phyloP scores from a whole-genome alignment of 2,113 vertebrate genomes.

The Prolemur simus region DNA sequence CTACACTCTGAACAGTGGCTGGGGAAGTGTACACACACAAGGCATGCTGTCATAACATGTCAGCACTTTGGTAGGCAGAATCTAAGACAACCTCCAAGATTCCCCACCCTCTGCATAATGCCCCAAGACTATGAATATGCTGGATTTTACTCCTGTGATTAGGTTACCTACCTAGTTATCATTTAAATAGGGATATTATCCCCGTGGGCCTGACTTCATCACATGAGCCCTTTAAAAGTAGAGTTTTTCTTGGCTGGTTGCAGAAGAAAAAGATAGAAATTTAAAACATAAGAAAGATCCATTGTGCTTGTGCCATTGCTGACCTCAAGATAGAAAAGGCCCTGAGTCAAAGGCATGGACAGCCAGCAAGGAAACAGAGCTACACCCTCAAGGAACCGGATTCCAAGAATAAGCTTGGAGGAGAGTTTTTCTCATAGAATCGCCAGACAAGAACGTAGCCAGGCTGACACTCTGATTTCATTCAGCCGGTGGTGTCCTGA shows the following conservation, averaged over 20 bases:
- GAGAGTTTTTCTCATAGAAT: not conserved
- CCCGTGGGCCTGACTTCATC: not conserved
- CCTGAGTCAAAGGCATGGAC: fast-evolving
- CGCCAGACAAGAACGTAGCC: not conserved
- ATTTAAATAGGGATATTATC: not conserved
- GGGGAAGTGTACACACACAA: fast-evolving
- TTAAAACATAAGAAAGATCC: not conserved
- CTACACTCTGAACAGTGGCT: not conserved
- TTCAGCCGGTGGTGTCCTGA: not conserved
- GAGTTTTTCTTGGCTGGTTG: not conserved
- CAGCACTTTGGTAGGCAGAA: not conserved
- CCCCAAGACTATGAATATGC: not conserved
- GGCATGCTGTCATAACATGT: fast-evolving
- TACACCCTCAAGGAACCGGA: not conserved
- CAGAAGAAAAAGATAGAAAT: not conserved
- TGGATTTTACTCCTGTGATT: not conserved
- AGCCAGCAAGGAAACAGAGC: not conserved
- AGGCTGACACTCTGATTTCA: not conserved
- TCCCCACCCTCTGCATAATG: not conserved
- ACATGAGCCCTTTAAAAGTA: not conserved
- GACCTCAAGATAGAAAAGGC: not conserved
- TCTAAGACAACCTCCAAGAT: too few species aligned
- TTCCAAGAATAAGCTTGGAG: not conserved
- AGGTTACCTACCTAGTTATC: not conserved
- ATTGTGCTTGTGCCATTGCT: fast-evolving